Evolutionary conservation across 2,113 vertebrate species (phyloP), one percentile per base, ranked within the genome.

Genomic region (Xiphophorus hellerii): DNA sequence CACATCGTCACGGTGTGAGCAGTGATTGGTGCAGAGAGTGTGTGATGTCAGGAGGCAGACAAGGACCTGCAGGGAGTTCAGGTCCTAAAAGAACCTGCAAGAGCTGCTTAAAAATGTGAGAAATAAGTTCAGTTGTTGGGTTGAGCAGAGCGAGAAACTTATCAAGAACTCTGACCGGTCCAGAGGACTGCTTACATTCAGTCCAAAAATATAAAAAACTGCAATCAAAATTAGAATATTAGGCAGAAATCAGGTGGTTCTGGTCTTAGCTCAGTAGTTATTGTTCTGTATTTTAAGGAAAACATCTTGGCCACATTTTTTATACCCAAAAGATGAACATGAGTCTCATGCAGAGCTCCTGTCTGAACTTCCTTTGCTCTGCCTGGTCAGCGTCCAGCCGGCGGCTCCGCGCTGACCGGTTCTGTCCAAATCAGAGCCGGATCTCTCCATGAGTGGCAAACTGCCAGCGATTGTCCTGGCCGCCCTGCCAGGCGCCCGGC

Each of bases 381-480:
- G 28, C 69, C 89, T 90, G 90, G 86, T 90, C 63, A 83, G 82
- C 80, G 81, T 92, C 88, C 89, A 91, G 84, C 61, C 74, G 42
- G 71, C 78, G 75, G 72, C 68, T 69, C 73, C 88, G 77, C 31
- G 74, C 84, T 76, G 88, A 73, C 76, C 42, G n/a, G 76, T 25
- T 48, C 74, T 48, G 15, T 89, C 86, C 82, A 76, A 83, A 81
- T 85, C 85, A 80, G 82, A 85, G 87, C 65, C 39, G 25, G 69
- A 66, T 84, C 80, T 82, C 68, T 86, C 79, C 78, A 76, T 22
- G 67, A 61, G 6, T 87, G 91, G 88, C 64, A 2, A 0, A 9
- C 33, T 39, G 78, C 89, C 90, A 80, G 17, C 17, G 28, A 13
- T 0, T 25, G 35, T 42, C 35, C 60, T 84, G 90, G 88, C 89